Conservation (phyloP, 1,140 invertebrate genomes). For the Micrasema longulum region DNA sequence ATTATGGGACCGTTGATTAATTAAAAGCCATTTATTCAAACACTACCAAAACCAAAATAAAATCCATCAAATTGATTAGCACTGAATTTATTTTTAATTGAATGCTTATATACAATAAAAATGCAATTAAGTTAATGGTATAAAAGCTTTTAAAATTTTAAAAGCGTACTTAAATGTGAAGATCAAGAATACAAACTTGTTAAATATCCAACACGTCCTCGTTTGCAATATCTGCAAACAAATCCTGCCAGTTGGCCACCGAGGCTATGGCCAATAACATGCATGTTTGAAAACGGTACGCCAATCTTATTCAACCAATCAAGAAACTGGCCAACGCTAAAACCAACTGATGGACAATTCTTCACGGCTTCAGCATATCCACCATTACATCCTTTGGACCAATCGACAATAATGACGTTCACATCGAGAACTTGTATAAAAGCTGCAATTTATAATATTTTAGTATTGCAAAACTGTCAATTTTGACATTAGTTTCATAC, state of each 20-base stretch:
- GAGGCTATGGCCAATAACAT: conserved; percentile 57
- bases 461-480: neutral
- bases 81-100: too few relatives aligned
- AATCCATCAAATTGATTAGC: too few relatives aligned
- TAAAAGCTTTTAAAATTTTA: too few relatives aligned
- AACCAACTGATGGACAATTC: conserved; percentile 67
- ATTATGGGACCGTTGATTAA: too few relatives aligned
- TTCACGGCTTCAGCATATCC: conserved; percentile 65
- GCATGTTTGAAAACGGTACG: conserved; percentile 59
- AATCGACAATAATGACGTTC: conserved; percentile 72
- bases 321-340: conserved; percentile 67
- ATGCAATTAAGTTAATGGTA: too few relatives aligned
- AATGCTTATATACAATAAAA: too few relatives aligned
- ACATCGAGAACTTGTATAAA: conserved; percentile 63
- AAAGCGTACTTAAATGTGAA: too few relatives aligned
- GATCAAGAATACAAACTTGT: conserved; percentile 40
- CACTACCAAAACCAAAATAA: too few relatives aligned
- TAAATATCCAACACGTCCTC: conserved; percentile 47
- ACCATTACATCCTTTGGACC: conserved; percentile 61
- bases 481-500: too few relatives aligned
- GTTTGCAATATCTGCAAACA: conserved; percentile 56
- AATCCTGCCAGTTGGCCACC: conserved; percentile 55
- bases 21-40: too few relatives aligned
- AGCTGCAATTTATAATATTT: conserved; percentile 55
- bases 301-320: conserved; percentile 61